Base-by-base conservation (phyloP, 2,888 invertebrate species). In the Clanis bilineata region DNA sequence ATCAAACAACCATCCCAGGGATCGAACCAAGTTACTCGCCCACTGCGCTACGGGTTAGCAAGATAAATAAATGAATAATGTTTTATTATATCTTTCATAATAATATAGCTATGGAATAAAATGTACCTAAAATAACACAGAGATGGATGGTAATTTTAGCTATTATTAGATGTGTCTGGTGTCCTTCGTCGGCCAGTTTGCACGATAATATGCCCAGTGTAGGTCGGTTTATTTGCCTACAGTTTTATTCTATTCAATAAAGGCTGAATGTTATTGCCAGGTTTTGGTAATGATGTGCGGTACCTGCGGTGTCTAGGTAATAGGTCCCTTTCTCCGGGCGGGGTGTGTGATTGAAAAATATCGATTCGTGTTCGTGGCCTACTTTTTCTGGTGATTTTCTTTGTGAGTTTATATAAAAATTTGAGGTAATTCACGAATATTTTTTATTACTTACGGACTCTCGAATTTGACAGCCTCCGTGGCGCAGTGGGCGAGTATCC, bases 191-290 rank as follows among this genome's bases (percentile, higher is more conserved):
- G 1, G 10, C 0, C 1, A 18, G 18, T 28, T 18, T 51, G 28
- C 28, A 18, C 3, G 4, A 10, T 32, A 32, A 47, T 15, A n/a
- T 51, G 3, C 10, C 51, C 18, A 10, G 18, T 32, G 9, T 32
- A 23, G 23, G n/a, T 2, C 12, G 10, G 28, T 28, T 28, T 51
- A 15, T 51, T 51, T 32, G 28, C 18, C 18, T 51, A 10, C 25
- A 47, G 15, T 51, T 51, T 51, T 51, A 51, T 51, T 51, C 15
- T 32, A 51, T 15, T 51, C 51, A 18, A 51, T 51, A 32, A 51
- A 51, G 10, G 18, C 9, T 32, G 32, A 51, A 25, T 47, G 47
- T 44, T 44, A 44, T 44, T 0, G 32, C 18, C 10, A 18, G 51
- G 10, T 51, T 28, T 41, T 7, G 51, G 32, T 18, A 51, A 51